Conservation (phyloP, 2,113 vertebrate genomes). For the Bungarus multicinctus region DNA sequence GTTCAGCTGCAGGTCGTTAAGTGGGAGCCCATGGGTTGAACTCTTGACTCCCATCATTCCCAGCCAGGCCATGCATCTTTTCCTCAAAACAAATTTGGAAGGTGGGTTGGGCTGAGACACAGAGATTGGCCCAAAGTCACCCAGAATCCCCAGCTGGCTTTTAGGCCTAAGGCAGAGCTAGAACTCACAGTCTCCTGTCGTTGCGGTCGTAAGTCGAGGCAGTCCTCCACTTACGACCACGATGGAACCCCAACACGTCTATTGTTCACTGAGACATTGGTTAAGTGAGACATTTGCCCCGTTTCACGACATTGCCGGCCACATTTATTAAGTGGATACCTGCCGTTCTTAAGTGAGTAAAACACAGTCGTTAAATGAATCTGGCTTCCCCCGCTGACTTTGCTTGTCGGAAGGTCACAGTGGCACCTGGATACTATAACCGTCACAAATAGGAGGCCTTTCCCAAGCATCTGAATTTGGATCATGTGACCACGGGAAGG, state of each 20-base stretch:
- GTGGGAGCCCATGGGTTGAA: neutral
- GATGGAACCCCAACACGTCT: neutral
- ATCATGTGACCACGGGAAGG: accelerated
- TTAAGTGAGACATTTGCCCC: neutral
- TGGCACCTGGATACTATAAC: accelerated
- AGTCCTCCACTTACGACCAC: neutral
- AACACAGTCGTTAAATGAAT: neutral
- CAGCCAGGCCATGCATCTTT: neutral
- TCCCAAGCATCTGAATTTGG: neutral
- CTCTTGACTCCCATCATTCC: neutral
- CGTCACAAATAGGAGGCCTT: accelerated
- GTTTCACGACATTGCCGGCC: neutral
- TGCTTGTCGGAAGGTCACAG: too few species aligned
- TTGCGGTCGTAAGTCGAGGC: too few species aligned
- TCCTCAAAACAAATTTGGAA: too few species aligned
- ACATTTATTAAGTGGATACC: neutral
- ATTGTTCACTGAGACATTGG: neutral
- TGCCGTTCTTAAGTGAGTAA: neutral
- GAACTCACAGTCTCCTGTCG: neutral
- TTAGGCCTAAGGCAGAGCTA: neutral
- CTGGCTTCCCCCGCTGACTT: too few species aligned
- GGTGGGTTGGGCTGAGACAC: too few species aligned
- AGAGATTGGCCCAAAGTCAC: too few species aligned
- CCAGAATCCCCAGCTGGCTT: neutral
- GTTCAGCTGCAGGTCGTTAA: too few species aligned